A percentile compares a stretch with the other conserved stretches of the same genome.
These are phyloP conservation scores for Chloromyia formosa DNA, from an alignment of 2,888 invertebrate genomes.

Conservation along the genomic window DNA sequence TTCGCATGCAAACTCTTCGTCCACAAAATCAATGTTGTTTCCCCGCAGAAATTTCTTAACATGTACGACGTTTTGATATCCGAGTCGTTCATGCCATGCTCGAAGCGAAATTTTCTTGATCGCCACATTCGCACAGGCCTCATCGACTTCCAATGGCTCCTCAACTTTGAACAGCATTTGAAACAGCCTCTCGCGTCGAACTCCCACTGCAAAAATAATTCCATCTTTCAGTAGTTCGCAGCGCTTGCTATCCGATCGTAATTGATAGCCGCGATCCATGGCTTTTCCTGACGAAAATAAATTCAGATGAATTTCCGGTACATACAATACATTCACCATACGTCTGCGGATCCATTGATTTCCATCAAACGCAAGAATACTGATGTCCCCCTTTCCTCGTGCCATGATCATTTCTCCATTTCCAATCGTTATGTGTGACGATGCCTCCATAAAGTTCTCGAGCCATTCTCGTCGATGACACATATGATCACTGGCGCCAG, in stretches of 20 bases:
- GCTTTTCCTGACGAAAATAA: background rate
- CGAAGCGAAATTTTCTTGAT: background rate
- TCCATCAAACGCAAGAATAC: background rate
- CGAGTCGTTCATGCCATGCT: background rate
- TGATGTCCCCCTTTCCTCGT: background rate
- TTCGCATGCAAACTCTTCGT: slow-evolving; percentile 48
- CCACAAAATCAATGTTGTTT: background rate
- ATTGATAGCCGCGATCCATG: background rate
- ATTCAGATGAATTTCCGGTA: background rate
- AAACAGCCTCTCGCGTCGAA: background rate
- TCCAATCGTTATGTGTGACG: background rate
- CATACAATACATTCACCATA: background rate
- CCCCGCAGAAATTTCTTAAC: background rate
- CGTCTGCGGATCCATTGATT: background rate
- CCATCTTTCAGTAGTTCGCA: slow-evolving; percentile 14
- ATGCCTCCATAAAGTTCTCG: background rate
- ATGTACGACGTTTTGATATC: background rate
- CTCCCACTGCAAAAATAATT: slow-evolving; percentile 25
- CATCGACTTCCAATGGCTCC: background rate
- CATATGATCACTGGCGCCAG: background rate
- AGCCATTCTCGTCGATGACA: background rate
- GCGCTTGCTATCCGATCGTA: background rate
- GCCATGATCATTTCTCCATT: background rate
- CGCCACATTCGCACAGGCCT: background rate
- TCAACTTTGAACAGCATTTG: slow-evolving; percentile 9